Evolutionary conservation across 2,888 invertebrate species (phyloP), one percentile per base, ranked within the genome.

Genomic region (Sminthurinus aureus): DNA sequence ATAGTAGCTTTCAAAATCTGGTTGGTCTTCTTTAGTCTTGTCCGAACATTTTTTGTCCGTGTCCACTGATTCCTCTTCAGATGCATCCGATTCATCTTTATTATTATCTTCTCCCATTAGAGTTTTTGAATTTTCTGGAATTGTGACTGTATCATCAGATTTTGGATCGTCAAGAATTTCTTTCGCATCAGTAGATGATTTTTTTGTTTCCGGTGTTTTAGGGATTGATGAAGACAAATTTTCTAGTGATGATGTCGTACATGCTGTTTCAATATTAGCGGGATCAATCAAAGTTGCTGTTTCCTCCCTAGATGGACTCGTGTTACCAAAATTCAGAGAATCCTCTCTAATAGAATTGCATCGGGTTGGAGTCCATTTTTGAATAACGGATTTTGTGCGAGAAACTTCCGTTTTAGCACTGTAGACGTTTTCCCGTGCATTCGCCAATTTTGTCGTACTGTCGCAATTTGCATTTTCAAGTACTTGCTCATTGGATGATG

Each of bases 311-410:
- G 74, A 18, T 15, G 12, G 18, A 38, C n/a, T n/a, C n/a, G n/a
- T n/a, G n/a, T n/a, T n/a, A n/a, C n/a, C n/a, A n/a, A n/a, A n/a
- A n/a, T n/a, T n/a, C n/a, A n/a, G 38, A 6, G 38, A 20, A n/a
- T 75, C 50, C n/a, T 50, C n/a, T 4, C 51, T 38, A 51, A 75
- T 38, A 50, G 75, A 75, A 50, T 75, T 75, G 18, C n/a, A 20
- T n/a, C 38, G n/a, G 12, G 75, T 50, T 22, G 75, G 75, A 15
- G 75, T 75, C 75, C 75, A 75, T 75, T 50, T 75, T 20, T 13
- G 38, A 75, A 75, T 51, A 15, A 75, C 50, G n/a, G 75, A 75
- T 20, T 75, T 38, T 15, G 38, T 75, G 2, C 51, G 75, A n/a
- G 51, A n/a, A 3, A 20, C 4, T 24, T 15, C 3, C 0, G 8